These are phyloP conservation scores for Sigmodon hispidus DNA, from an alignment of 2,113 vertebrate species.

Conservation along the genomic window DNA sequence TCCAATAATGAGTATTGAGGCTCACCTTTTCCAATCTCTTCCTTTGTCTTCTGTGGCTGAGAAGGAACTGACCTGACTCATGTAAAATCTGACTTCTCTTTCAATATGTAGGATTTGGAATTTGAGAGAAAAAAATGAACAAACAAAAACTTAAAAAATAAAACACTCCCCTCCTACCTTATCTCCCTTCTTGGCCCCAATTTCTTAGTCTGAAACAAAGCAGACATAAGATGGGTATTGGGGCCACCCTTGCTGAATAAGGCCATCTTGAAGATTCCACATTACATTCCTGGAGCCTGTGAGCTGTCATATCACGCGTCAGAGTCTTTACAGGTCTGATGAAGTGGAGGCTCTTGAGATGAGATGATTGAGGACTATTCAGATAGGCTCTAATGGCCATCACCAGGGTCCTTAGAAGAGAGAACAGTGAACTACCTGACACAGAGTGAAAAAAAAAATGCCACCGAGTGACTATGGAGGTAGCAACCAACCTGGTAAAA, in stretches of 20 bases:
- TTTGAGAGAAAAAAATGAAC: background rate
- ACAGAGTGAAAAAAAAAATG: background rate
- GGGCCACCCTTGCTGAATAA: background rate
- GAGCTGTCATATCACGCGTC: background rate
- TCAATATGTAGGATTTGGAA: background rate
- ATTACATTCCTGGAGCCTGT: background rate
- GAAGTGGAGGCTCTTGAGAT: conserved; percentile 13
- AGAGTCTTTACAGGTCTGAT: conserved; percentile 27
- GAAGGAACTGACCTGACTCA: background rate
- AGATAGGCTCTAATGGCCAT: background rate
- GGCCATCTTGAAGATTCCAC: background rate
- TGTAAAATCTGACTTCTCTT: background rate
- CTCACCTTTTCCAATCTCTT: background rate
- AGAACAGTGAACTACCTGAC: background rate
- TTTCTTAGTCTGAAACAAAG: background rate
- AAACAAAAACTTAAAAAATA: no score
- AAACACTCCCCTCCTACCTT: no score
- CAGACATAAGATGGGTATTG: background rate
- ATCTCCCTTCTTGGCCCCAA: background rate
- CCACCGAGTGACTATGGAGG: background rate
- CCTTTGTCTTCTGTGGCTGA: background rate
- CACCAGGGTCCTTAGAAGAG: background rate
- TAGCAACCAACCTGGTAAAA: background rate
- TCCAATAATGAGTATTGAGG: background rate
- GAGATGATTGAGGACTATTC: background rate